Conservation (phyloP, 1,140 invertebrate genomes). For the Saxidomus purpurata region DNA sequence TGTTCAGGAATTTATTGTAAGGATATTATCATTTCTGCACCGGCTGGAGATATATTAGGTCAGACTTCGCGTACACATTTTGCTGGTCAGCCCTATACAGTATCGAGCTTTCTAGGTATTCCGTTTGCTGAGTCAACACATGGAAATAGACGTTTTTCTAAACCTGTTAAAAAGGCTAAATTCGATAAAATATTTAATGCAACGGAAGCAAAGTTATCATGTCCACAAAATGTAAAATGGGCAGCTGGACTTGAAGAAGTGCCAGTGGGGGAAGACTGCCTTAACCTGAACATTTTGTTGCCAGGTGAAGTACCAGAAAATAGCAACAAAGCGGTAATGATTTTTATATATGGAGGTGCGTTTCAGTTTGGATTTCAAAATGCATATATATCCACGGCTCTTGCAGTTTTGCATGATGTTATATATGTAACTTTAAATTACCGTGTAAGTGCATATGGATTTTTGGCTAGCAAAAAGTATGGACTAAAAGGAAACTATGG, state of each 20-base stretch:
- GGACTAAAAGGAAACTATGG: conserved; percentile 78
- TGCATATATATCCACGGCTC: conserved; percentile 94
- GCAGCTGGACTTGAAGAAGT: not conserved
- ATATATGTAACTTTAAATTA: conserved; percentile 92
- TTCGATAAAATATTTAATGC: conserved; percentile 16
- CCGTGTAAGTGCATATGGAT: conserved; percentile 91
- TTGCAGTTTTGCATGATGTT: conserved; percentile 92
- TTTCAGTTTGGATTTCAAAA: conserved; percentile 96
- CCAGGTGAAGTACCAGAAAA: conserved; percentile 88
- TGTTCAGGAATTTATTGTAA: not conserved
- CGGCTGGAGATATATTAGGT: conserved; percentile 24
- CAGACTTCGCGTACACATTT: not conserved
- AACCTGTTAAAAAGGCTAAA: conserved; percentile 19
- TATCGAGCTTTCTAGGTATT: conserved; percentile 36
- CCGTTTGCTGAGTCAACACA: conserved; percentile 31
- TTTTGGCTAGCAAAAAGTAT: conserved; percentile 89
- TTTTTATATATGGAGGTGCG: conserved; percentile 96
- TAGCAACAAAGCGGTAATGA: conserved; percentile 92
- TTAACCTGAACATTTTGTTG: conserved; percentile 95
- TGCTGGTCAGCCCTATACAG: not conserved
- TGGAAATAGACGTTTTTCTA: conserved; percentile 19
- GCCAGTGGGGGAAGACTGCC: conserved; percentile 92
- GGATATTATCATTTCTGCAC: not conserved
- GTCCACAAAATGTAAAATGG: conserved; percentile 15
- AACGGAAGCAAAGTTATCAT: not conserved